Base-by-base conservation (phyloP, 1,140 invertebrate species). In the Bombus waltoni region DNA sequence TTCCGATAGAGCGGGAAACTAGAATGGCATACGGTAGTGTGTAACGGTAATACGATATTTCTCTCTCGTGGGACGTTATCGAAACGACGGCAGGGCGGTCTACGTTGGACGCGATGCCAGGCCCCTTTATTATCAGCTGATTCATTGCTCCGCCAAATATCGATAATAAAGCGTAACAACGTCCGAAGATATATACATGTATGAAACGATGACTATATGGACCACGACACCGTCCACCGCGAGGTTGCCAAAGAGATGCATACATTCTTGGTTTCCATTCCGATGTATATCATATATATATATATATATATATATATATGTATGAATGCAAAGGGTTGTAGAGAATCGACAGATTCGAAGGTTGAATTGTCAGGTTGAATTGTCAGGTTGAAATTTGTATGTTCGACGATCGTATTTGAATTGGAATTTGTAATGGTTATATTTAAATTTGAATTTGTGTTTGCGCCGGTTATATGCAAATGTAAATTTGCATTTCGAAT, bases 11-110 rank as follows among this genome's bases (percentile, higher is more conserved):
- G 59, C 28, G 73, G 73, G 32, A 68, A 68, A 59, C 72, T 59
- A 38, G 32, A 83, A 83, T 65, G 81, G 72, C 72, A 53, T 53
- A 53, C 59, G 81, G 71, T 82, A 82, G 74, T 74, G 71, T 77
- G 53, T 70, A 75, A 83, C 73, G 74, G 35, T 76, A 75, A 75
- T 76, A 42, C 72, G 72, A 83, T 83, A 83, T 83, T 83, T 83
- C 73, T 83, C 81, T 82, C 81, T n/a, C 73, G 38, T 28, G 81
- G 73, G 81, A 76, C 81, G 73, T 77, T 83, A 83, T 83, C 81
- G 81, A 70, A 68, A 72, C 72, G 44, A 42, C 25, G 70, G n/a
- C n/a, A 28, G 70, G 44, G 47, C 35, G 74, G n/a, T 62, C 35
- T 53, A 62, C 35, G 32, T 18, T 28, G 42, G 77, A 47, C 11